Conservation (phyloP, 1,140 invertebrate species). For the Polyergus mexicanus region DNA sequence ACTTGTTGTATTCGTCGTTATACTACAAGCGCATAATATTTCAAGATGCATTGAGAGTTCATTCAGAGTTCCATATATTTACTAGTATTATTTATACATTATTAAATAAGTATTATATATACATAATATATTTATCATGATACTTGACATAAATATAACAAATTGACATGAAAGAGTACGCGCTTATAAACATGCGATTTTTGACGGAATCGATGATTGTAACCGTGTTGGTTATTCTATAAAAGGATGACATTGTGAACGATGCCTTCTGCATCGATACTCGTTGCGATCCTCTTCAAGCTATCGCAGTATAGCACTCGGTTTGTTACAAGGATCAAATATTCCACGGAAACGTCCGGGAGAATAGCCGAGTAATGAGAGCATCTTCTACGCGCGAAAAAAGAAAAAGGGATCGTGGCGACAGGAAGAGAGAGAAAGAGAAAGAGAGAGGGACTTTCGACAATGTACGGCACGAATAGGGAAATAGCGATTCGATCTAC, state of each 20-base stretch:
- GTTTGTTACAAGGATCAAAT: slow-evolving; percentile 48
- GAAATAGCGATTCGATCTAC: slow-evolving; percentile 75
- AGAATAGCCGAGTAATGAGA: slow-evolving; percentile 69
- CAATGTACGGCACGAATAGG: slow-evolving; percentile 70
- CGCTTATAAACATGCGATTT: slow-evolving; percentile 11
- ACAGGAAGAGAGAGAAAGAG: neutral
- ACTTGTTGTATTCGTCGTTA: neutral
- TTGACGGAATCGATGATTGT: neutral
- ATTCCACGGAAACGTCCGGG: slow-evolving; percentile 27
- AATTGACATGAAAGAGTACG: neutral
- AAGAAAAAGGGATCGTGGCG: neutral
- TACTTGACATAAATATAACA: neutral
- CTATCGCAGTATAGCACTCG: neutral
- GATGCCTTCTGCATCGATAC: neutral
- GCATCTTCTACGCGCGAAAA: slow-evolving; percentile 24
- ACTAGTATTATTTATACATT: slow-evolving; percentile 5
- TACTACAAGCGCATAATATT: neutral
- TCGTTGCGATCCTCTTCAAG: slow-evolving; percentile 1
- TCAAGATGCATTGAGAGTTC: neutral
- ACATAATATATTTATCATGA: neutral
- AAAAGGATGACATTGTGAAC: slow-evolving; percentile 38
- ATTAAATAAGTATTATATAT: slow-evolving; percentile 9
- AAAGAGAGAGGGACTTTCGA: slow-evolving; percentile 54
- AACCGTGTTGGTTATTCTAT: slow-evolving; percentile 14
- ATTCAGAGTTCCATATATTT: neutral